These are phyloP conservation scores for Cairina moschata DNA, from an alignment of 2,113 vertebrate species.

Conservation along the genomic window DNA sequence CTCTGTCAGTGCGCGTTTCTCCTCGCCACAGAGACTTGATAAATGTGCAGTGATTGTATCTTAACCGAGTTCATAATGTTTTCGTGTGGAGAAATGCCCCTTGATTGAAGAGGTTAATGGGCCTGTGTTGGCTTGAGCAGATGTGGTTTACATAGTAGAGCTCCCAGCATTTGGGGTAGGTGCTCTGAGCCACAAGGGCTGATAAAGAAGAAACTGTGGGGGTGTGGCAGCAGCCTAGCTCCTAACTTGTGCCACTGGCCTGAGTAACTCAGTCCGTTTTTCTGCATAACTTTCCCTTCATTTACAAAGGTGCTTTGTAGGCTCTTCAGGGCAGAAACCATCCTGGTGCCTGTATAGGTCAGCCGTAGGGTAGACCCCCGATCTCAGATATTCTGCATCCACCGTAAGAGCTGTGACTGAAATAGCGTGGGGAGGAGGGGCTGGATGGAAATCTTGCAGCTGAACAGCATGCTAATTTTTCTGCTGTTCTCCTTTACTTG, in stretches of 20 bases:
- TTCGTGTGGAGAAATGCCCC: too few species aligned
- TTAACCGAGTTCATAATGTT: too few species aligned
- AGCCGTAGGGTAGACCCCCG: background rate
- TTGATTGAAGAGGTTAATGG: too few species aligned
- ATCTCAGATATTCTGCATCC: background rate
- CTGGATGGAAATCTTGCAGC: background rate
- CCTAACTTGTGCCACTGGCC: background rate
- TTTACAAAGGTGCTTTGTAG: background rate
- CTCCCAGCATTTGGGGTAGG: background rate
- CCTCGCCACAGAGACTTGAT: too few species aligned
- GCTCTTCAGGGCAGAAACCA: background rate
- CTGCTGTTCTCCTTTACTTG: background rate
- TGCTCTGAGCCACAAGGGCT: background rate
- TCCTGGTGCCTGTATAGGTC: background rate
- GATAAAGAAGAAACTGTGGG: background rate
- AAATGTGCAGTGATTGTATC: too few species aligned
- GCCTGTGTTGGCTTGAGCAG: background rate
- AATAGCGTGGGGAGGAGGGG: rapidly evolving
- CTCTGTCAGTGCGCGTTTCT: too few species aligned
- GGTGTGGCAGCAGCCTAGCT: background rate
- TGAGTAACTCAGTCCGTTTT: background rate
- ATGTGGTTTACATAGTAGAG: background rate
- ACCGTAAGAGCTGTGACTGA: background rate
- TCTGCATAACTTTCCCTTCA: background rate
- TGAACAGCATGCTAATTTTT: background rate